phyloP scores from a whole-genome alignment of 2,797 vertebrate species.

The Sebastiscus albofasciatus region DNA sequence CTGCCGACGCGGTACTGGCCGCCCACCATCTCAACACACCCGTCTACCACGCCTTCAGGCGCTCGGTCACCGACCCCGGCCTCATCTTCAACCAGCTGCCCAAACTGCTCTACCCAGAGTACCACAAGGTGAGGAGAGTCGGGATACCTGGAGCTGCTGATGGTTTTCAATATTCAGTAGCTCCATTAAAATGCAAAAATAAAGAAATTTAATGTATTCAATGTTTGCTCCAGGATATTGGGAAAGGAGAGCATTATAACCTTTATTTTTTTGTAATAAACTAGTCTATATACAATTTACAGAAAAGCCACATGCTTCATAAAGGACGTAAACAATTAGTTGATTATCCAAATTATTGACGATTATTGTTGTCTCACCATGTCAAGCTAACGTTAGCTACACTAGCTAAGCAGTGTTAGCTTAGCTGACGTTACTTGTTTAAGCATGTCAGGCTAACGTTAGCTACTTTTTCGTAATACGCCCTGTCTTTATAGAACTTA shows the following conservation, averaged over 20 bases:
- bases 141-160: no score
- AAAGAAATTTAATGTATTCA: neutral
- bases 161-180: no score
- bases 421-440: no score
- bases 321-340: neutral
- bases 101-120: slow-evolving; percentile 86
- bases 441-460: no score
- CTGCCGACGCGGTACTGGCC: slow-evolving; percentile 83
- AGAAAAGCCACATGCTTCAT: neutral
- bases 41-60: slow-evolving; percentile 83
- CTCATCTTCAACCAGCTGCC: slow-evolving; percentile 89
- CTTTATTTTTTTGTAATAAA: neutral
- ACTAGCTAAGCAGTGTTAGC: no score
- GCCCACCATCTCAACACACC: slow-evolving; percentile 83
- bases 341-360: no score
- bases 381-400: no score
- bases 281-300: neutral
- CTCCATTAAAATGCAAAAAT: neutral
- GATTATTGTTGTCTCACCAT: no score
- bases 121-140: slow-evolving; percentile 82
- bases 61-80: slow-evolving; percentile 76
- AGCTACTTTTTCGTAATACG: neutral
- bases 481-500: neutral
- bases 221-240: neutral
- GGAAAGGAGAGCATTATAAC: no score